Evolutionary conservation across 30 jellyfish, hydroid and myxozoan genomes (phyloP).

Genomic region (Aurelia aurita complex sp. Pacific): DNA sequence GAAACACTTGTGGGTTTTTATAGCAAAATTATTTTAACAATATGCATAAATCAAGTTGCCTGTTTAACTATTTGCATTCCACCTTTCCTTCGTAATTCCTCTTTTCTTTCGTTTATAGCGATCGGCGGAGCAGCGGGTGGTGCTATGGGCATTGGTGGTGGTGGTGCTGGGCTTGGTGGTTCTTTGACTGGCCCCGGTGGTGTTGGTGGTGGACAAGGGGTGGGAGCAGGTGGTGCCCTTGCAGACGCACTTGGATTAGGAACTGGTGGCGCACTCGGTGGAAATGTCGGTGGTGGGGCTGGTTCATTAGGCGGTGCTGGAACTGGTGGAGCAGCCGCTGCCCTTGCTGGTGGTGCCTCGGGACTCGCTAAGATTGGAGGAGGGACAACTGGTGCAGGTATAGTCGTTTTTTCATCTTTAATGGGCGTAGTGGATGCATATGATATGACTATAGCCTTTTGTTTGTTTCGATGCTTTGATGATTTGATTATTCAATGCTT

Average conservation of each 20-base stretch:
- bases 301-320: constrained; percentile 78
- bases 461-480: too few species aligned
- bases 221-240: constrained; percentile 80
- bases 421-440: too few species aligned
- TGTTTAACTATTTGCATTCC: too few species aligned
- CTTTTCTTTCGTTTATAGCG: not conserved
- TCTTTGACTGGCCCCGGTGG: constrained; percentile 74
- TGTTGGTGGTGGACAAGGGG: constrained; percentile 78
- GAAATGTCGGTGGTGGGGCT: constrained; percentile 86
- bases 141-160: constrained; percentile 75
- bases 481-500: too few species aligned
- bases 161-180: constrained; percentile 72
- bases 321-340: constrained; percentile 73
- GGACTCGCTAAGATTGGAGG: constrained; percentile 69
- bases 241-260: constrained; percentile 77
- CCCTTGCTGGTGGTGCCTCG: constrained; percentile 80
- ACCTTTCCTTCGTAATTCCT: too few species aligned
- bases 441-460: too few species aligned
- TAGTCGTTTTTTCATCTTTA: too few species aligned
- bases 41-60: too few species aligned
- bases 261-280: constrained; percentile 85
- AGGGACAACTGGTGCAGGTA: constrained; percentile 79
- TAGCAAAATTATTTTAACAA: too few species aligned
- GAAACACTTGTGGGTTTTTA: too few species aligned
- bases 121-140: constrained; percentile 67